Percentiles rank a stretch among this genome's conserved stretches.
These are phyloP conservation scores for Microcebus murinus DNA, from an alignment of 2,113 vertebrate species.

Conservation along the genomic window DNA sequence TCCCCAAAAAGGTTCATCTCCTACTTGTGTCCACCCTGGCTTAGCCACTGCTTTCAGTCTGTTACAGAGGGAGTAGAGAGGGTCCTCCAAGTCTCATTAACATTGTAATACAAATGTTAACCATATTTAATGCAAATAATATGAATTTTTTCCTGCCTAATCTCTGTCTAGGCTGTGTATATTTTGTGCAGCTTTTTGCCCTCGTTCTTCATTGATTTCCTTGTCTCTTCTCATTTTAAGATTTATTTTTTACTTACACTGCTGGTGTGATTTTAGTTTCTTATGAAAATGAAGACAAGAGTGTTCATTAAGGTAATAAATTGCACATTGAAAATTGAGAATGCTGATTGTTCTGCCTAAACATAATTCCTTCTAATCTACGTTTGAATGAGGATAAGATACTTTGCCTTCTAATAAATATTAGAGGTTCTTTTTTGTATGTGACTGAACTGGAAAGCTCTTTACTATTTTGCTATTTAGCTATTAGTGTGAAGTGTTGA, in stretches of 20 bases:
- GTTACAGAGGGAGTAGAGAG: neutral
- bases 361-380: neutral
- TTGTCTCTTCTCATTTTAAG: neutral
- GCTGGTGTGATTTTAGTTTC: neutral
- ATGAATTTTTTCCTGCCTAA: neutral
- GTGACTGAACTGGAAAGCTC: neutral
- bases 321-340: neutral
- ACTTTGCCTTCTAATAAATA: neutral
- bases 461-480: neutral
- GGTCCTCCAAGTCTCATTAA: neutral
- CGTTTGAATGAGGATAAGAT: neutral
- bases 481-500: conserved; percentile 28
- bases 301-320: neutral
- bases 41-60: neutral
- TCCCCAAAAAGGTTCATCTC: neutral
- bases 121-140: neutral
- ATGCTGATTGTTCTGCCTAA: neutral
- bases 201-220: neutral
- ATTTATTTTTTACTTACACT: neutral
- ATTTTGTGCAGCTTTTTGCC: neutral
- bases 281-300: conserved; percentile 25
- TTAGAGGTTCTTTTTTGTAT: neutral
- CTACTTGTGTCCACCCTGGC: neutral
- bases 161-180: neutral
- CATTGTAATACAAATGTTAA: neutral